Base-by-base conservation (phyloP, 2,888 invertebrate species). In the Mythimna vitellina region DNA sequence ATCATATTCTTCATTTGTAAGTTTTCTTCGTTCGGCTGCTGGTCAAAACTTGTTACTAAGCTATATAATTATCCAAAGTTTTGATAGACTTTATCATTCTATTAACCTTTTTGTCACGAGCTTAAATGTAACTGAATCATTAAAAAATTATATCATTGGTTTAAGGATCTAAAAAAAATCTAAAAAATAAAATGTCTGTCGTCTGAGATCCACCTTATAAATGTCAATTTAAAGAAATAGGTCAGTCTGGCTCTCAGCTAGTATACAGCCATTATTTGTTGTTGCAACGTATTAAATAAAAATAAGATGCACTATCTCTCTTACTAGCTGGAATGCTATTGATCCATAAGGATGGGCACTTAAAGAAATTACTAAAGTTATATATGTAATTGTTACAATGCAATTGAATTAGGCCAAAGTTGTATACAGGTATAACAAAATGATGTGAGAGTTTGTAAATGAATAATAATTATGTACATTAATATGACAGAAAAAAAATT, bases 261-360 rank as follows among this genome's bases (percentile, higher is more conserved):
- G 63, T 32, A 69, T 65, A 17, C n/a, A 51, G 54, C 66, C 78
- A 70, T 78, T 78, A 80, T 82, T 80, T 82, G 83, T 70, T 66
- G 66, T 73, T 73, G 73, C 72, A 67, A 62, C 64, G 71, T 67
- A 70, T 82, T 64, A 63, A 69, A 82, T 67, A 70, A 61, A 78
- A 53, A 82, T 73, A 78, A 25, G 51, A 69, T 53, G 46, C 76
- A 51, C 57, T 63, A 58, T 20, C 42, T 38, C 67, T 49, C 8
- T 6, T 67, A 57, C 6, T 5, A 32, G 62, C 46, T 65, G 1
- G 22, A 49, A 38, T 62, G 61, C 22, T 54, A 61, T 60, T 46
- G 53, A 65, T 63, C 17, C 17, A 22, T 1, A 10, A 5, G 32
- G 20, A 57, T 5, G 20, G 2, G 57, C 20, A 10, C 4, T 32